Evolutionary conservation across 2,888 invertebrate species (phyloP), one percentile per base, ranked within the genome.

Genomic region (Parnassius smintheus): DNA sequence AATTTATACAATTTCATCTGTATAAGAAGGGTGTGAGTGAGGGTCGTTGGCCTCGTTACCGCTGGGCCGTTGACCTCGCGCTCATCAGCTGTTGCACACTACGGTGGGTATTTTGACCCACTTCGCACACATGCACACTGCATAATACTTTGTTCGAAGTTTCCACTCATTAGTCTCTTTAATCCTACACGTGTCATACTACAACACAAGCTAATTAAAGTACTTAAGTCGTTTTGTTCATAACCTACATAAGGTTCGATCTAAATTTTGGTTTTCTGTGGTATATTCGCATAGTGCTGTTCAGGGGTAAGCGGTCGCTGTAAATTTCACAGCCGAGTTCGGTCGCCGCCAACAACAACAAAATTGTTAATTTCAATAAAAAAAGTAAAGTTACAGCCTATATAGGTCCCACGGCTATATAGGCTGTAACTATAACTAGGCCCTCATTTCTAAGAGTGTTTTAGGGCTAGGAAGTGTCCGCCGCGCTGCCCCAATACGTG

Each of bases 81-180:
- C 68, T 68, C 73, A 78, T 83, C 86, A 85, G 84, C 83, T 85
- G 85, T 79, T 80, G 75, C 80, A 80, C 78, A 80, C 77, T 78
- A 74, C 69, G 70, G 73, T 72, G 72, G 66, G 73, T 72, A 72
- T 74, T 77, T 77, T 82, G 82, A 82, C 83, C 83, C 68, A 83
- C 74, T 78, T 83, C 67, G 73, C 80, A 76, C 72, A 79, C 78
- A 77, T 70, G 65, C 70, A 75, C 73, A 75, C 56, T 58, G 59
- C 59, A 59, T 50, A 55, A 54, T 13, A 35, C 35, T 35, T 25
- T 52, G 57, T 13, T 48, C 45, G 49, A 58, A 58, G 57, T 53
- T 66, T 64, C 60, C 62, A 61, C 62, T 66, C 64, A 61, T 68
- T 66, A 61, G 48, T 54, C 10, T 25, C 46, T 60, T 42, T 9